Evolutionary conservation across 92 coral and sea anemone genomes (phyloP).

Genomic region (Paragorgia papillata): DNA sequence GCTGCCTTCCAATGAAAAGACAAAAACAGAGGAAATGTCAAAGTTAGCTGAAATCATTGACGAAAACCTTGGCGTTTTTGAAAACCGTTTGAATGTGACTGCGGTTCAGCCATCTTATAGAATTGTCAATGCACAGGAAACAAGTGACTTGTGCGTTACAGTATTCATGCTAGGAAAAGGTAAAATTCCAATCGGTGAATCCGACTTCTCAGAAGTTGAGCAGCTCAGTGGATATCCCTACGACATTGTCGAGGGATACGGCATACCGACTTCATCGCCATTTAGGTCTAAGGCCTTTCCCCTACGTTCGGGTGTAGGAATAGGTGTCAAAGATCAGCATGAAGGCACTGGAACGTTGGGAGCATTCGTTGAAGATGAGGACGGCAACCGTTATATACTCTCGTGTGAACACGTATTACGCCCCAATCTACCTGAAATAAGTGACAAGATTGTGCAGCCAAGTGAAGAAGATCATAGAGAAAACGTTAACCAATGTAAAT

Average conservation of each 20-base stretch:
- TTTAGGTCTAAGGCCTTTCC: neutral
- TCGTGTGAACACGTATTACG: slow-evolving; percentile 48
- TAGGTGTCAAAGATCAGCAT: slow-evolving; percentile 15
- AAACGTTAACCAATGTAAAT: no score
- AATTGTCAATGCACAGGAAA: slow-evolving; percentile 19
- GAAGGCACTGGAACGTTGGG: slow-evolving; percentile 24
- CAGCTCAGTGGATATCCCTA: slow-evolving; percentile 1
- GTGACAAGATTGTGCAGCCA: no score
- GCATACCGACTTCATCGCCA: neutral
- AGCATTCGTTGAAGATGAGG: no score
- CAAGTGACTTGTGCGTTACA: slow-evolving; percentile 29
- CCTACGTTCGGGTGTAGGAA: slow-evolving; percentile 36
- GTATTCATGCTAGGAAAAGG: slow-evolving; percentile 59
- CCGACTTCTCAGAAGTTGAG: neutral
- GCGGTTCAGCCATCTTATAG: slow-evolving; percentile 37
- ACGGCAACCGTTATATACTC: slow-evolving; percentile 10
- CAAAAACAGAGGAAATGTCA: neutral
- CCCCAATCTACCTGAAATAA: no score
- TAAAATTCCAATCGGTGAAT: slow-evolving; percentile 52
- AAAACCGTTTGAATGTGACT: slow-evolving; percentile 15
- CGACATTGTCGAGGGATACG: slow-evolving; percentile 50
- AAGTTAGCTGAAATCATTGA: slow-evolving; percentile 10
- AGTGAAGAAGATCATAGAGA: no score
- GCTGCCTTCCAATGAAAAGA: slow-evolving; percentile 8
- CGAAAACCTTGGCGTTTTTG: slow-evolving; percentile 6